Conservation (phyloP, 2,113 vertebrate genomes). For the Polypterus senegalus region DNA sequence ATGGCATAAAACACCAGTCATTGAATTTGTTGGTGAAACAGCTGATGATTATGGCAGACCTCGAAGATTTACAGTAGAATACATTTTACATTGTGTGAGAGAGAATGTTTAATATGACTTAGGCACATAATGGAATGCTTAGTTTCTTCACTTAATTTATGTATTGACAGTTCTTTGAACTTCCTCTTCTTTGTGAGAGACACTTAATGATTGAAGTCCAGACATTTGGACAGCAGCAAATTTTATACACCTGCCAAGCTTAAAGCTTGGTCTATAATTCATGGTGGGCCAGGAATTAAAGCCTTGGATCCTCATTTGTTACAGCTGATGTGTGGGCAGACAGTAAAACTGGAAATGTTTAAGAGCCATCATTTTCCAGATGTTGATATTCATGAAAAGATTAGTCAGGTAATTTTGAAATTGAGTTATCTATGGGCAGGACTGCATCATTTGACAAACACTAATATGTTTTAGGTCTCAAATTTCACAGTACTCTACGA, state of each 20-base stretch:
- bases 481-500: constrained; percentile 23
- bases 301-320: constrained; percentile 28
- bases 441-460: too few species aligned
- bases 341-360: not conserved
- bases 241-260: constrained; percentile 22
- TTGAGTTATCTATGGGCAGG: too few species aligned
- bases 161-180: too few species aligned
- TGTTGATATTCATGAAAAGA: too few species aligned
- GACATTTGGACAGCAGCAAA: constrained; percentile 31
- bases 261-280: constrained; percentile 41
- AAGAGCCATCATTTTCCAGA: too few species aligned
- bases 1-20: constrained; percentile 24
- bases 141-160: too few species aligned
- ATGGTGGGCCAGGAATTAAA: constrained; percentile 28
- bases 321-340: constrained; percentile 36
- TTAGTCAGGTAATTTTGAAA: too few species aligned
- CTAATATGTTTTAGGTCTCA: not conserved
- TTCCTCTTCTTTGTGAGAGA: constrained; percentile 17
- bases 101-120: too few species aligned
- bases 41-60: constrained; percentile 16
- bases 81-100: too few species aligned
- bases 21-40: constrained; percentile 33
- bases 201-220: constrained; percentile 34
- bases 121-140: too few species aligned
- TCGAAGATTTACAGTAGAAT: not conserved